Evolutionary conservation across 2,113 vertebrate genomes (phyloP).

Genomic region (Bujurquina vittata): DNA sequence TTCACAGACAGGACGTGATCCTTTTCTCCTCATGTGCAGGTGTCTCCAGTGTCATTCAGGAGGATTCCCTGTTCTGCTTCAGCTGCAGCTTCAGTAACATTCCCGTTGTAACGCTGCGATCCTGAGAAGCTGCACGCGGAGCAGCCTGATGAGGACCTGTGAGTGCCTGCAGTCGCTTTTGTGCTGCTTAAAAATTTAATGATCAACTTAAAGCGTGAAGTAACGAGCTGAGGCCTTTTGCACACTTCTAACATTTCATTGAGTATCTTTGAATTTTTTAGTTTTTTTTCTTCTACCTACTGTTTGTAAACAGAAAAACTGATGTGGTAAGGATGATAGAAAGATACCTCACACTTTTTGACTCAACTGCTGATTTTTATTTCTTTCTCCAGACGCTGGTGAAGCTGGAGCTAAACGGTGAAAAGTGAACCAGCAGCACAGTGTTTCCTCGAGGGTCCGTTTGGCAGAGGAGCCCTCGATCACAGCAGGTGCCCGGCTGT

Average conservation of each 20-base stretch:
- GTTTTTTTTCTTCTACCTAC: background rate
- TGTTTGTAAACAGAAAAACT: background rate
- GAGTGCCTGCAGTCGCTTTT: background rate
- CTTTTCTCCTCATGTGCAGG: accelerated
- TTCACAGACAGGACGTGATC: background rate
- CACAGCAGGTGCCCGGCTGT: background rate
- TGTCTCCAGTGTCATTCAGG: background rate
- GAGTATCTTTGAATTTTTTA: background rate
- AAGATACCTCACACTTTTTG: background rate
- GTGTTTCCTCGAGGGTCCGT: background rate
- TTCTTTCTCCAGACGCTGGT: background rate
- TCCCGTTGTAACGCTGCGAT: background rate
- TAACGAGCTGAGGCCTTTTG: background rate
- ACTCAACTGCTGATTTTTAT: background rate
- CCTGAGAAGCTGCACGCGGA: background rate
- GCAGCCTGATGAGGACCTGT: background rate
- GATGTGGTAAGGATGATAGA: background rate
- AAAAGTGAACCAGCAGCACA: background rate
- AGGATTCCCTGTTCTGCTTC: background rate
- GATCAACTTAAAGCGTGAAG: background rate
- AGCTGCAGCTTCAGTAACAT: background rate
- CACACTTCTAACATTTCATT: background rate
- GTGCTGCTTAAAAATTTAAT: background rate
- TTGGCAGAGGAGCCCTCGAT: background rate
- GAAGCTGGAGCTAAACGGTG: background rate